Conservation (phyloP, 2,797 vertebrate genomes). For the Okamejei kenojei region DNA sequence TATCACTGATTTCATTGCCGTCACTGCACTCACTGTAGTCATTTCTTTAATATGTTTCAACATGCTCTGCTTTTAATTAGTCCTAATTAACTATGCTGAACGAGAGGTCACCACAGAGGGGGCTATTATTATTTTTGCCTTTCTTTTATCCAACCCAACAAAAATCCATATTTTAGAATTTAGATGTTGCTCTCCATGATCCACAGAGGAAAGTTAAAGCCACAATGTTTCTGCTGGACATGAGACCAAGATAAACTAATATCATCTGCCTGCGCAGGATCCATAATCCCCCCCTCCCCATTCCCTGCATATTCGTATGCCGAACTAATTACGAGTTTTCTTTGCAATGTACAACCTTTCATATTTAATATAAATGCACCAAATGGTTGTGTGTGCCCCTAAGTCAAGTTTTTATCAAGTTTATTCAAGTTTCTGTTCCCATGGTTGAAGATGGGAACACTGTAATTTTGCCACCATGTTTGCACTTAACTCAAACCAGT, state of each 20-base stretch:
- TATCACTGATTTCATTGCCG: slow-evolving; percentile 22
- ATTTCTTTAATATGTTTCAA: slow-evolving; percentile 34
- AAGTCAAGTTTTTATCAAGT: background rate
- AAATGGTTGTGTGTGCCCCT: background rate
- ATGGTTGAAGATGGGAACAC: background rate
- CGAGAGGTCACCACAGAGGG: background rate
- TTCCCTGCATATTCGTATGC: no score
- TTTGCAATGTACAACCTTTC: background rate
- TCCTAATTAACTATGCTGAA: slow-evolving; percentile 2
- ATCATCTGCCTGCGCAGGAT: no score
- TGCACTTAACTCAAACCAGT: background rate
- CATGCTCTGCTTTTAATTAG: slow-evolving; percentile 14
- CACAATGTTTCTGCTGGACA: background rate
- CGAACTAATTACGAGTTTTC: background rate
- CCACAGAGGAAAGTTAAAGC: background rate
- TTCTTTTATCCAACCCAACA: background rate
- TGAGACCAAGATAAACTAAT: no score
- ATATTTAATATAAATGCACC: background rate
- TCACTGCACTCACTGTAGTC: background rate
- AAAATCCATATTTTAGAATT: background rate
- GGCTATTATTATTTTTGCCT: slow-evolving; percentile 19
- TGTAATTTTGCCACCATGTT: background rate
- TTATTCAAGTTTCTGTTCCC: background rate
- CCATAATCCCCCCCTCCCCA: no score
- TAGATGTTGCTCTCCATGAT: background rate